Percentiles rank a stretch among this genome's conserved stretches.
phyloP scores from a whole-genome alignment of 2,888 invertebrate species.

The Drosophila nigricruria region DNA sequence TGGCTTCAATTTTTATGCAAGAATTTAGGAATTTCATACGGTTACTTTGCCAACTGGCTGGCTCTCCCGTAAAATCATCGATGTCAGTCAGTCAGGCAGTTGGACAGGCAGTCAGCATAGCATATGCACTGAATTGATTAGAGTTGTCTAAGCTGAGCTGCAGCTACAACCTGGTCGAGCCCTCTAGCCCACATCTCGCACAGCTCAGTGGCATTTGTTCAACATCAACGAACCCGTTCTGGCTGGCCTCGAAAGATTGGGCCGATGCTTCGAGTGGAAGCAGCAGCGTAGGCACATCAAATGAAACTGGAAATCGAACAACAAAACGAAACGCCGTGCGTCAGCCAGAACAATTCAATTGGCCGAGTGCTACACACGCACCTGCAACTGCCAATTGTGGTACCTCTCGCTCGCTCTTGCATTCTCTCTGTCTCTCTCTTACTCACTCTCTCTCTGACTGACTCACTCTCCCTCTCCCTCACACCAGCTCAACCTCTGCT shows the following conservation, averaged over 20 bases:
- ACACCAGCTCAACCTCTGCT: not conserved
- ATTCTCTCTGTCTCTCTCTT: not conserved
- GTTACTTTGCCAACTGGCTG: slow-evolving; percentile 28
- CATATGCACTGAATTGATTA: slow-evolving; percentile 60
- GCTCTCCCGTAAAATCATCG: slow-evolving; percentile 39
- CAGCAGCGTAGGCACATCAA: slow-evolving; percentile 32
- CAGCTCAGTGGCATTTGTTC: slow-evolving; percentile 64
- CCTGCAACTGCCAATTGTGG: slow-evolving; percentile 40
- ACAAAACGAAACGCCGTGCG: slow-evolving; percentile 56
- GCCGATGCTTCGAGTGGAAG: slow-evolving; percentile 2
- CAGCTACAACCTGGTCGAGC: not conserved
- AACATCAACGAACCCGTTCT: slow-evolving; percentile 53
- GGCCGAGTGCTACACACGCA: slow-evolving; percentile 45
- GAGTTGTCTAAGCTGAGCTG: slow-evolving; percentile 27
- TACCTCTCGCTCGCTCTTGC: not conserved
- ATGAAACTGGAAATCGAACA: slow-evolving; percentile 58
- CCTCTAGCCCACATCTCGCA: slow-evolving; percentile 15
- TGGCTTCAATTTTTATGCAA: slow-evolving; percentile 15
- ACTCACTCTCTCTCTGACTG: not conserved
- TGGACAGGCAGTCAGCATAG: slow-evolving; percentile 35
- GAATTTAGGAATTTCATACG: slow-evolving; percentile 19
- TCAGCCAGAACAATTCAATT: slow-evolving; percentile 68
- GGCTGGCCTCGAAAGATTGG: slow-evolving; percentile 7
- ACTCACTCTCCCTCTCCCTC: not conserved
- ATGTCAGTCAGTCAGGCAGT: slow-evolving; percentile 33